Base-by-base conservation (phyloP, 2,113 vertebrate species). In the Nibea albiflora region DNA sequence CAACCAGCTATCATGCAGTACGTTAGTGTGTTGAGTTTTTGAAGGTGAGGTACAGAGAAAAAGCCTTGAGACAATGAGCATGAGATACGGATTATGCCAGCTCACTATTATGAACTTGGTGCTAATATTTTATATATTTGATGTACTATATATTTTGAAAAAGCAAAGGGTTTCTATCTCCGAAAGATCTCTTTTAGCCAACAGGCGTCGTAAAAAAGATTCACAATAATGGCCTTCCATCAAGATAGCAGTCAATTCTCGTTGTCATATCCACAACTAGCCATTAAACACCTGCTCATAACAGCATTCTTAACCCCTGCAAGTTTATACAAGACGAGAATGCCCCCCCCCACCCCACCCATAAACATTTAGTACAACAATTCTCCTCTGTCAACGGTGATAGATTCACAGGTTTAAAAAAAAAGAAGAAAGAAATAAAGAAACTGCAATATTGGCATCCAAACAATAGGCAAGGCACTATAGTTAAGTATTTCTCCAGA, bases 401-500 rank as follows among this genome's bases (percentile, higher is more conserved):
- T 91, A 73, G 91, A 94, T 93, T 90, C 81, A 44, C 50, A 62
- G 76, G 83, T n/a, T n/a, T 88, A 84, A 90, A 94, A 31, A 31
- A 31, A 31, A 31, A 0, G 5, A 4, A 31, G 1, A 90, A 94
- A 31, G 5, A 31, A 31, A 31, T 0, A 31, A 4, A 31, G 5
- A 31, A 93, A 86, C 63, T 62, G 82, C 86, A 73, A 89, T 92
- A 91, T 86, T 94, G 92, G 88, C 89, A 85, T 89, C 80, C 81
- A 89, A 89, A 93, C 90, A 92, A 91, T 89, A 85, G 89, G 81
- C 80, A 73, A 78, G 56, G 87, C 82, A 57, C 84, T 91, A 87
- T 71, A 62, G 81, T 87, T 90, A 91, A 92, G 85, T 83, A 89
- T 93, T 91, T 91, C 93, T 94, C 93, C 73, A 62, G 92, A 94